Evolutionary conservation across 37 sponge, comb jelly and placozoan genomes (phyloP), one percentile per base, ranked within the genome.

Genomic region (Amphimedon queenslandica): DNA sequence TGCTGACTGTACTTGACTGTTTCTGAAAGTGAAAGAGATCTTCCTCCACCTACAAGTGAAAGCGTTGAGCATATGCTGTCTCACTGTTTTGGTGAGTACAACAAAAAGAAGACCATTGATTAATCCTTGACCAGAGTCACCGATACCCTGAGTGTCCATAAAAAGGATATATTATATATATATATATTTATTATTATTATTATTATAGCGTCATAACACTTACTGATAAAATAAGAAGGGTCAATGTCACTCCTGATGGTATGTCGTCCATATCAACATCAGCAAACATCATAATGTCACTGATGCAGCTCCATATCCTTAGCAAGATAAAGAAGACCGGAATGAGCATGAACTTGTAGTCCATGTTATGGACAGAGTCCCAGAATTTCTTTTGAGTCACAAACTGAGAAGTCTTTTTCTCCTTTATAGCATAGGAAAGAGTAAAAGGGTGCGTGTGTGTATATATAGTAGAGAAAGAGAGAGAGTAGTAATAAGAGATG

Each of bases 311-410:
- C 87, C 87, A 86, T 0, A 86, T 55, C 0, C 80, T 61, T 27
- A 86, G 47, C 2, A 86, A 35, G n/a, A 86, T 28, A 51, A 86
- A 86, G 55, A 74, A 42, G 24, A 86, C 29, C 0, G 87, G 87
- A 4, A 86, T 64, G 32, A 86, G 57, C 32, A 86, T 36, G 36
- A 86, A 72, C 31, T 86, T 86, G 43, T 71, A 55, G 40, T 86
- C 87, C 38, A 63, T 55, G 27, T 55, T 55, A 36, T 33, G 73
- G 32, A 56, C 33, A 72, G 73, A 21, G 20, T 57, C 64, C 43
- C 38, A 43, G 1, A 40, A 21, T 11, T 36, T 23, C 1, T 63
- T 63, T 65, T 38, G n/a, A n/a, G n/a, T n/a, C n/a, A n/a, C n/a
- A n/a, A n/a, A n/a, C n/a, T 42, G 28, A 3, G n/a, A n/a, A n/a